phyloP scores from a whole-genome alignment of 2,797 vertebrate species.

The Pempheris klunzingeri region DNA sequence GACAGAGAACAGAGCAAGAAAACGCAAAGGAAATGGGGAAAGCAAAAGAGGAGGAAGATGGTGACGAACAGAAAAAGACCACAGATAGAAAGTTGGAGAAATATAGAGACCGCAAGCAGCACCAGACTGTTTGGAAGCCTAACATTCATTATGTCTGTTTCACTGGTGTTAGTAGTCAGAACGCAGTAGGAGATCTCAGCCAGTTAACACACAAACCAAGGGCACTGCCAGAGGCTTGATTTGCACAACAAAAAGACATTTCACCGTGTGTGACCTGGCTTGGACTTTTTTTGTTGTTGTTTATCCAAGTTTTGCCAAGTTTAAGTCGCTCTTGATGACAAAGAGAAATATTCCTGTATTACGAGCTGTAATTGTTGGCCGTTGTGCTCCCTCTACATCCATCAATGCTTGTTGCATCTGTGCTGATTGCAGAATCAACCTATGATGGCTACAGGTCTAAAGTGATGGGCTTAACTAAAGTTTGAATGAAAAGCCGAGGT shows the following conservation, averaged over 20 bases:
- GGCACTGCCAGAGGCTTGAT: conserved; percentile 67
- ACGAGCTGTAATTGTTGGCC: conserved; percentile 32
- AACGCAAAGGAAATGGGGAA: conserved; percentile 17
- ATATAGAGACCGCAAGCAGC: conserved; percentile 57
- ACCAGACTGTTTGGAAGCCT: conserved; percentile 61
- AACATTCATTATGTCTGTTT: conserved; percentile 76
- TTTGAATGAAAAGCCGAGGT: background rate
- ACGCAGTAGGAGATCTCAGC: conserved; percentile 67
- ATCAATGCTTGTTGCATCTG: conserved; percentile 1
- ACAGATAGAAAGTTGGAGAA: conserved; percentile 50
- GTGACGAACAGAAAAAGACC: conserved; percentile 25
- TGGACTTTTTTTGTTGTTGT: conserved; percentile 51
- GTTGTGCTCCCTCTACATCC: conserved; percentile 14
- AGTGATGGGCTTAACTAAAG: conserved; percentile 17
- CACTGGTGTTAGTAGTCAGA: conserved; percentile 59
- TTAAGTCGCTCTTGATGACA: conserved; percentile 46
- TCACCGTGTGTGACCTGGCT: conserved; percentile 66
- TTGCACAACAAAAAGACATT: conserved; percentile 74
- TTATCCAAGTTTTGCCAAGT: conserved; percentile 68
- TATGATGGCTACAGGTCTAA: conserved; percentile 34
- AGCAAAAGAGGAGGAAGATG: conserved; percentile 5
- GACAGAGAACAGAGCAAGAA: background rate
- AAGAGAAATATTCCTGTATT: conserved; percentile 45
- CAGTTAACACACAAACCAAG: conserved; percentile 65
- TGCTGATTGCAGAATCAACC: conserved; percentile 1